Percentiles rank a stretch among this genome's conserved stretches.
phyloP scores from a whole-genome alignment of 2,888 invertebrate species.

The Andricus quercusramuli region DNA sequence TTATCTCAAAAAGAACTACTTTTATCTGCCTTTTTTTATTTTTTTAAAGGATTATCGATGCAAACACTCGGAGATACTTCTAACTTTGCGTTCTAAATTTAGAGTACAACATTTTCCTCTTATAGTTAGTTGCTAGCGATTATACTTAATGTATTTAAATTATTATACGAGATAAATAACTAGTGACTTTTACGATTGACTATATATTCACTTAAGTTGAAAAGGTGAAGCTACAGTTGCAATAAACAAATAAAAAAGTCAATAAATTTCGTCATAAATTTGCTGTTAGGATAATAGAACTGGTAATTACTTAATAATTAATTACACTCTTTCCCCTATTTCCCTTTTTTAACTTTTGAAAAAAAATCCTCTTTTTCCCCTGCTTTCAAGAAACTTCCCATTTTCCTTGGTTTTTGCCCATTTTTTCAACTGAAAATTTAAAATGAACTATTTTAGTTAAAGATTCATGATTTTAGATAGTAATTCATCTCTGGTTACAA shows the following conservation, averaged over 20 bases:
- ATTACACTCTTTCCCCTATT: no score
- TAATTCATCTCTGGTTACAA: no score
- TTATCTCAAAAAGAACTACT: conserved; percentile 3
- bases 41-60: background rate
- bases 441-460: no score
- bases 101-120: background rate
- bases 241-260: background rate
- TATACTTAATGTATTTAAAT: background rate
- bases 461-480: no score
- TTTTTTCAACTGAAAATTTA: no score
- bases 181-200: background rate
- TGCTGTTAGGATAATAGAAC: background rate
- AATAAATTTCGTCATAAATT: background rate
- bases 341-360: no score
- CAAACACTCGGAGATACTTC: background rate
- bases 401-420: no score
- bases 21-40: background rate
- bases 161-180: background rate
- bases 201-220: background rate
- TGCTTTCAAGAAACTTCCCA: no score
- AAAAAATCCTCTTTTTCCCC: no score
- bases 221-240: background rate
- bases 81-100: background rate
- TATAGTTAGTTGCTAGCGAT: no score
- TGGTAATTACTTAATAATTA: no score